phyloP scores from a whole-genome alignment of 2,113 vertebrate genomes.

The Oncorhynchus clarkii region DNA sequence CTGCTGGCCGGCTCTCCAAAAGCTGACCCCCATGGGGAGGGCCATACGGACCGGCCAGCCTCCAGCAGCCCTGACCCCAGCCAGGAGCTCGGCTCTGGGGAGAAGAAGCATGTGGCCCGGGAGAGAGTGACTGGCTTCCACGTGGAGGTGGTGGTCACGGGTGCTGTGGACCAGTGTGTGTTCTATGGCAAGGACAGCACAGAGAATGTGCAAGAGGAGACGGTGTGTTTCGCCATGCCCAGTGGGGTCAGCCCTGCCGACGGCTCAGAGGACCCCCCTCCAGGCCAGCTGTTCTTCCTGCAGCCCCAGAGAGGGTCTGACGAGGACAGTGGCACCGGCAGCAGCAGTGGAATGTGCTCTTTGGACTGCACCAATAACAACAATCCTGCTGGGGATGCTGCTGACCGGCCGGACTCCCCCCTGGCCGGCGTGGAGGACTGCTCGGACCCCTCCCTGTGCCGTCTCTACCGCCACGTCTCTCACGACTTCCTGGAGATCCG shows the following conservation, averaged over 20 bases:
- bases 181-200: slow-evolving; percentile 91
- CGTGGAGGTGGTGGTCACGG: slow-evolving; percentile 93
- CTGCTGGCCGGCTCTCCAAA: slow-evolving; percentile 72
- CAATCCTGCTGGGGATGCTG: slow-evolving; percentile 15
- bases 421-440: slow-evolving; percentile 53
- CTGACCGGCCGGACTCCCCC: slow-evolving; percentile 64
- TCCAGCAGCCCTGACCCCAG: slow-evolving; percentile 32
- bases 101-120: slow-evolving; percentile 54
- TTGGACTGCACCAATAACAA: slow-evolving; percentile 69
- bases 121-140: slow-evolving; percentile 85
- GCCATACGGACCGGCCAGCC: slow-evolving; percentile 61
- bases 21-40: slow-evolving; percentile 50
- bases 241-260: slow-evolving; percentile 57
- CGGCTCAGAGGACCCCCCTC: slow-evolving; percentile 80
- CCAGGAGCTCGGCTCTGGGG: slow-evolving; percentile 58
- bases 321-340: not conserved
- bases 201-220: slow-evolving; percentile 90
- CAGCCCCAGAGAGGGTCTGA: slow-evolving; percentile 61
- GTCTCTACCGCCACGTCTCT: slow-evolving; percentile 92
- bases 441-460: slow-evolving; percentile 83
- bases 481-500: slow-evolving; percentile 96
- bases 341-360: slow-evolving; percentile 50
- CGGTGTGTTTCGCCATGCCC: slow-evolving; percentile 80
- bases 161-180: slow-evolving; percentile 91
- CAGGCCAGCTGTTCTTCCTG: slow-evolving; percentile 89